Evolutionary conservation across 2,113 vertebrate genomes (phyloP), one percentile per base, ranked within the genome.

Genomic region (Chauna torquata): DNA sequence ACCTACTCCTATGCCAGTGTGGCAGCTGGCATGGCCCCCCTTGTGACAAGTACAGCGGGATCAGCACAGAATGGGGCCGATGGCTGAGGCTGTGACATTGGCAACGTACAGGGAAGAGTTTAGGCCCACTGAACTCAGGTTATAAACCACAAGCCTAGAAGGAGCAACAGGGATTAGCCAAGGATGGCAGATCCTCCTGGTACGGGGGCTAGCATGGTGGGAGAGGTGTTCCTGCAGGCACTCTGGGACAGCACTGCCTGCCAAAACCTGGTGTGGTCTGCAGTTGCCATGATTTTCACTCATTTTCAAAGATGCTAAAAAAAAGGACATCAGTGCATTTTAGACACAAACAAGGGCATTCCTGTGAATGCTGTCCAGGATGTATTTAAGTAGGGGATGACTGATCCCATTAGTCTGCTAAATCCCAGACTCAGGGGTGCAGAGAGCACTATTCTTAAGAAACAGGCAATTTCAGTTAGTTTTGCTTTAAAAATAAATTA

Each of bases 371-470:
- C 25, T 81, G 82, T 30, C 82, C 95, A 96, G 96, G 96, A 97
- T 96, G 96, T 93, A 38, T 95, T 97, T 96, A 96, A 97, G 96
- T 54, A 91, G 96, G 86, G 71, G 95, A 92, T 95, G 95, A 96
- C 89, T 92, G 97, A 97, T 96, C 93, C 82, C 92, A 95, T 96
- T 95, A 96, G 96, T 23, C 89, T 94, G 94, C 74, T 95, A 97
- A 95, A 94, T 76, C 93, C 92, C 96, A 96, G 92, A 90, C 71
- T 88, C 92, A 49, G 27, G 36, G 54, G 52, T 85, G 42, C 45
- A 54, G 70, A 77, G 69, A 94, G 38, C 12, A 92, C 27, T 50
- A 27, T 55, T 92, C 81, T 90, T 44, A 69, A 92, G 86, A 88
- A 72, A 0, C 19, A 36, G 52, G 25, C 8, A 15, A 49, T 62